Conservation (phyloP, 1,140 invertebrate species). For the Adoxophyes honmai region DNA sequence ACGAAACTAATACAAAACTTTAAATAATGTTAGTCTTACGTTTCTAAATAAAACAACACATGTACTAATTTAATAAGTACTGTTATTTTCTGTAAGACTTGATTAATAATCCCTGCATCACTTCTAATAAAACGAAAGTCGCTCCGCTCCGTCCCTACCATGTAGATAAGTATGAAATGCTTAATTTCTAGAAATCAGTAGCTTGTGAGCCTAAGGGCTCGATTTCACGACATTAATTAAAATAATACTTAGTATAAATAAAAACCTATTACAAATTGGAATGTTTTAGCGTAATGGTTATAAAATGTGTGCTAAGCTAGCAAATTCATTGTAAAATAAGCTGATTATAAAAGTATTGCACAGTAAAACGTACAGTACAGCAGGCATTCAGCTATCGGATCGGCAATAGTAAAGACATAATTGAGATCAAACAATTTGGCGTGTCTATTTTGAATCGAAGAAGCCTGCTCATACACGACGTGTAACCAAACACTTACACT, state of each 20-base stretch:
- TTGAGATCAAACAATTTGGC: conserved; percentile 15
- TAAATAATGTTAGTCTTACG: background rate
- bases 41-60: background rate
- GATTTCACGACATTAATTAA: background rate
- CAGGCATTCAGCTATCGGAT: too few relatives aligned
- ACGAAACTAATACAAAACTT: background rate
- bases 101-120: conserved; percentile 9
- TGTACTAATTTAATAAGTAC: conserved; percentile 11
- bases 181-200: background rate
- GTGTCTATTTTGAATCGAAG: conserved; percentile 8
- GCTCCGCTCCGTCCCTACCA: background rate
- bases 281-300: conserved; percentile 1
- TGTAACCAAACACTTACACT: background rate
- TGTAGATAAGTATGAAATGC: background rate
- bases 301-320: background rate
- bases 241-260: conserved; percentile 9
- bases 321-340: background rate
- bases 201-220: background rate
- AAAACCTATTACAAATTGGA: conserved; percentile 3
- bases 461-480: background rate
- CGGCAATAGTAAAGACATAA: too few relatives aligned
- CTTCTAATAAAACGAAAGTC: background rate
- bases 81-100: conserved; percentile 8
- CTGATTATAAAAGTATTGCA: background rate
- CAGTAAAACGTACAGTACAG: too few relatives aligned